phyloP scores from a whole-genome alignment of 92 coral and sea anemone species.

The Parazoanthus atlanticus region DNA sequence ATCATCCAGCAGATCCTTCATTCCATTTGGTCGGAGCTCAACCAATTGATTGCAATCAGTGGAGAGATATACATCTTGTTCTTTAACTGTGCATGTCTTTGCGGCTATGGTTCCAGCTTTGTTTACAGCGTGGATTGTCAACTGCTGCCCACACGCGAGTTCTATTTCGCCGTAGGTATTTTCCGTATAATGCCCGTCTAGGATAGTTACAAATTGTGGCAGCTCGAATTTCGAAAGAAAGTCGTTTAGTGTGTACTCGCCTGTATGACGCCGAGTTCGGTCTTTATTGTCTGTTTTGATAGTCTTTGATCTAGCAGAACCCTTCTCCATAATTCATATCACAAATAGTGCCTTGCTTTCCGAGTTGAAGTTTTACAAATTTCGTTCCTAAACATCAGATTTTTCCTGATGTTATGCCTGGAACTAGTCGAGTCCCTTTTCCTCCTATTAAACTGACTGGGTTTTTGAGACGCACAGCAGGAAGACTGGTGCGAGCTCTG shows the following conservation, averaged over 20 bases:
- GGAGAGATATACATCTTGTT: neutral
- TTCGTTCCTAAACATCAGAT: too few relatives aligned
- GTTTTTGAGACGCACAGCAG: too few relatives aligned
- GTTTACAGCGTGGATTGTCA: neutral
- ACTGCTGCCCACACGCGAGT: neutral
- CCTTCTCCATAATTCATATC: too few relatives aligned
- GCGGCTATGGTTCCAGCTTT: constrained; percentile 10
- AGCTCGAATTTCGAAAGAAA: neutral
- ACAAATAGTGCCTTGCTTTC: too few relatives aligned
- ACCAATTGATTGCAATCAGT: neutral
- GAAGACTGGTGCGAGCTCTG: too few relatives aligned
- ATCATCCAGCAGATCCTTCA: constrained; percentile 1
- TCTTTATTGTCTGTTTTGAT: neutral
- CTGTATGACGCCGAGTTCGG: neutral
- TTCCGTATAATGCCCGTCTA: neutral
- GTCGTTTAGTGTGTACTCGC: constrained; percentile 3
- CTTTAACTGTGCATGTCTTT: neutral
- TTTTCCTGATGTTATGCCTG: too few relatives aligned
- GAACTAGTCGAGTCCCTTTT: too few relatives aligned
- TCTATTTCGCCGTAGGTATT: neutral
- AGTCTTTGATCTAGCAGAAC: neutral
- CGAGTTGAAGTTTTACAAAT: too few relatives aligned
- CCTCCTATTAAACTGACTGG: too few relatives aligned
- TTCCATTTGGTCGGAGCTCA: constrained; percentile 3
- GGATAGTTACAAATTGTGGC: neutral